phyloP scores from a whole-genome alignment of 2,888 invertebrate genomes.

The Molanna angustata region DNA sequence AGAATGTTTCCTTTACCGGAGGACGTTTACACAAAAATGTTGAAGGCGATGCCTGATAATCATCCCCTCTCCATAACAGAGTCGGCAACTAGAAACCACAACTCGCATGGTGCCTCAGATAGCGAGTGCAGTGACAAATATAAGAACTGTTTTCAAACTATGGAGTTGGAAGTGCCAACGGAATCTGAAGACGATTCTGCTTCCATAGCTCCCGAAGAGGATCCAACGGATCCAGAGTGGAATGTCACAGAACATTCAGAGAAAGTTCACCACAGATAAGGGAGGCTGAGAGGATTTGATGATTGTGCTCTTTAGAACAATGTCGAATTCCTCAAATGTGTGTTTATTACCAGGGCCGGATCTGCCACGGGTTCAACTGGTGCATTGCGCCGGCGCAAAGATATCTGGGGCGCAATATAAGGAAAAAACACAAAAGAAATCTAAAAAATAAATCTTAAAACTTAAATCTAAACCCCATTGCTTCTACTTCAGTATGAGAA shows the following conservation, averaged over 20 bases:
- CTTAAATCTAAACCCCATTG: too few relatives aligned
- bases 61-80: conserved; percentile 41
- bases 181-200: conserved; percentile 20
- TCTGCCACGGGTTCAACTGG: too few relatives aligned
- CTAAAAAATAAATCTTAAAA: too few relatives aligned
- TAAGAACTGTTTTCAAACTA: conserved; percentile 39
- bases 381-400: too few relatives aligned
- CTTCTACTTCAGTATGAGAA: too few relatives aligned
- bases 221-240: conserved; percentile 87
- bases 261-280: conserved; percentile 22
- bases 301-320: too few relatives aligned
- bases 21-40: conserved; percentile 65
- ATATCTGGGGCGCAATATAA: too few relatives aligned
- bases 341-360: too few relatives aligned
- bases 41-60: conserved; percentile 66
- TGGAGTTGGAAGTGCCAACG: conserved; percentile 40
- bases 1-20: conserved; percentile 73
- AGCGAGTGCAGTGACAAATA: conserved; percentile 25
- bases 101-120: conserved; percentile 25
- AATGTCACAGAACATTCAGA: conserved; percentile 44
- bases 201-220: conserved; percentile 68
- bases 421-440: too few relatives aligned
- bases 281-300: neutral
- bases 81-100: conserved; percentile 7
- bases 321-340: too few relatives aligned